Evolutionary conservation across 2,113 vertebrate genomes (phyloP).

Genomic region (Condylura cristata): DNA sequence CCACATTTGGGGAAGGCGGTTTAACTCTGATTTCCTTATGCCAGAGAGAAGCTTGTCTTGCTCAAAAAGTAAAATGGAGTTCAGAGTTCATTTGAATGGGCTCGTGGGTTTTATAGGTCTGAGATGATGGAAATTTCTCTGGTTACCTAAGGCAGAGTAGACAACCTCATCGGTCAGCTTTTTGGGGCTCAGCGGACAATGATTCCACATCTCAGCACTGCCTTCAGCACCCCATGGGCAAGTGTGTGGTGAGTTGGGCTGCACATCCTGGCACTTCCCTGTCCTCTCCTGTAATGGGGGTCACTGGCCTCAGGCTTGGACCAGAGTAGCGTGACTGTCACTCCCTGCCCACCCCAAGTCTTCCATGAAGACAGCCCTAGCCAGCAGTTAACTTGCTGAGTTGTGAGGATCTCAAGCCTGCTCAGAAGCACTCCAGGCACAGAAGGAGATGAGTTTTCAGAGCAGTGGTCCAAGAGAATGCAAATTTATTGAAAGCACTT

Average conservation of each 20-base stretch:
- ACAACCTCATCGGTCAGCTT: constrained; percentile 76
- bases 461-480: constrained; percentile 72
- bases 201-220: constrained; percentile 75
- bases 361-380: constrained; percentile 71
- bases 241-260: constrained; percentile 62
- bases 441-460: constrained; percentile 77
- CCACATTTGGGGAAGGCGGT: constrained; percentile 57
- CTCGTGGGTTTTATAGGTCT: constrained; percentile 72
- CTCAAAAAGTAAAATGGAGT: constrained; percentile 66
- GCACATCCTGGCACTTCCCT: constrained; percentile 64
- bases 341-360: constrained; percentile 69
- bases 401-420: constrained; percentile 70
- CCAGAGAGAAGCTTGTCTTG: constrained; percentile 76
- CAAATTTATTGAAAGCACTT: constrained; percentile 74
- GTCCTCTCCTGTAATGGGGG: constrained; percentile 65
- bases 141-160: constrained; percentile 79
- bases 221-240: constrained; percentile 71
- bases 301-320: constrained; percentile 79
- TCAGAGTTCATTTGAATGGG: constrained; percentile 66
- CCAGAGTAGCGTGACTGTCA: constrained; percentile 74
- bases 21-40: constrained; percentile 74
- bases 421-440: constrained; percentile 76
- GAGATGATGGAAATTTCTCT: constrained; percentile 71
- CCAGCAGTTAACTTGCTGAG: constrained; percentile 82
- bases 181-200: constrained; percentile 59